Base-by-base conservation (phyloP, 2,888 invertebrate species). In the Hyles lineata region DNA sequence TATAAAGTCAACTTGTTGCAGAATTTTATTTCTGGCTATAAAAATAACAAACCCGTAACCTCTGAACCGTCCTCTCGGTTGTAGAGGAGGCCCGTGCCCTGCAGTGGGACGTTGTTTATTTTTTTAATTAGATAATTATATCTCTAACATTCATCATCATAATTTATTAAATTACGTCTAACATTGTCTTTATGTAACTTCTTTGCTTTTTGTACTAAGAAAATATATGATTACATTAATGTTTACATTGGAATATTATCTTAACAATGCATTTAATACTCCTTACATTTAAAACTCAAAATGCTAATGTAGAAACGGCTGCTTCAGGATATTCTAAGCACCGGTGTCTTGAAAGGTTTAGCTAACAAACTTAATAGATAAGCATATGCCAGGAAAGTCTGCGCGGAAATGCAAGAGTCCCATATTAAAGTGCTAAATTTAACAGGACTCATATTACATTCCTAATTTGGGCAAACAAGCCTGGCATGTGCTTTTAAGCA, bases 361-460 rank as follows among this genome's bases (percentile, higher is more conserved):
- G 85, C 84, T 83, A 85, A 82, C 86, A 87, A 88, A 87, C 87
- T 87, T 85, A 84, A 85, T 82, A 79, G 73, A 76, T 78, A 80
- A 84, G 82, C 82, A 83, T 84, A 82, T 84, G 84, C 84, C 85
- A 84, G 85, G 83, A 80, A 81, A 86, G 80, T 89, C 88, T 84
- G 79, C 83, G 79, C 82, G 79, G 85, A 87, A 87, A 82, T 87
- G 86, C 85, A 85, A 81, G 86, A 83, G 82, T 84, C 87, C 82
- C 82, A 84, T 86, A 85, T 70, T 72, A 74, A 72, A 50, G 84
- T 85, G 83, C 80, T 85, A 88, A 87, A 88, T 88, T 86, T 84
- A 74, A 75, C 23, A 73, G 77, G 76, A 82, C 81, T 78, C 79
- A 74, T 76, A 73, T 75, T 71, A 76, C 75, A 77, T 74, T 77